Percentiles rank a stretch among this genome's conserved stretches.
These are phyloP conservation scores for Stichopus horrens DNA, from an alignment of 53 echinoderm and acorn worm genomes.

Conservation along the genomic window DNA sequence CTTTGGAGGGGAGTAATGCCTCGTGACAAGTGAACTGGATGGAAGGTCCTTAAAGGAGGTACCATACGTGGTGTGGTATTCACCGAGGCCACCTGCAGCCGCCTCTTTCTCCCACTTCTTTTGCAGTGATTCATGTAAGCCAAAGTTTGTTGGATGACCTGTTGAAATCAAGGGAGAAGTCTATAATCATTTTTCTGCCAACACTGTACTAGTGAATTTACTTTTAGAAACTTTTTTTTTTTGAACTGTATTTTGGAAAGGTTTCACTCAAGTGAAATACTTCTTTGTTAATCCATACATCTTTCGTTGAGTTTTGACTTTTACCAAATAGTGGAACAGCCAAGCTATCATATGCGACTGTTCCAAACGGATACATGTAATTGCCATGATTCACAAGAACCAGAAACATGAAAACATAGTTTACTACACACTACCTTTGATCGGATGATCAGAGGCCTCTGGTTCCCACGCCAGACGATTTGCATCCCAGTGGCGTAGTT, in stretches of 20 bases:
- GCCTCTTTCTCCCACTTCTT: slow-evolving; percentile 71
- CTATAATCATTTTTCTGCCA: not conserved
- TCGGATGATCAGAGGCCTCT: slow-evolving; percentile 88
- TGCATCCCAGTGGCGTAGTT: slow-evolving; percentile 85
- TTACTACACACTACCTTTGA: slow-evolving; percentile 56
- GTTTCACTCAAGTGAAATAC: no score
- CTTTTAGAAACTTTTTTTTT: no score
- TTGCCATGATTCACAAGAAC: not conserved
- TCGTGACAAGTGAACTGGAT: slow-evolving; percentile 60
- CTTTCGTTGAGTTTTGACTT: no score
- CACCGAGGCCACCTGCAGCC: slow-evolving; percentile 55
- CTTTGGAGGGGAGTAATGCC: slow-evolving; percentile 78
- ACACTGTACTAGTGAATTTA: no score
- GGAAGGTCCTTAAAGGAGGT: slow-evolving; percentile 64
- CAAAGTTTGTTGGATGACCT: slow-evolving; percentile 88
- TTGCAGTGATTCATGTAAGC: slow-evolving; percentile 57
- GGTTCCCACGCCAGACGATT: slow-evolving; percentile 91
- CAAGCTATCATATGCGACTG: not conserved
- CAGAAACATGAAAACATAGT: not conserved
- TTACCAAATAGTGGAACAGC: not conserved
- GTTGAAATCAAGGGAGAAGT: not conserved
- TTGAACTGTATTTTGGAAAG: no score
- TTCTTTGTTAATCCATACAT: no score
- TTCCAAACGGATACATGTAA: not conserved
- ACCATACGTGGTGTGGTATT: slow-evolving; percentile 84